Conservation (phyloP, 2,797 vertebrate genomes). For the Phrynocephalus guinanensis region DNA sequence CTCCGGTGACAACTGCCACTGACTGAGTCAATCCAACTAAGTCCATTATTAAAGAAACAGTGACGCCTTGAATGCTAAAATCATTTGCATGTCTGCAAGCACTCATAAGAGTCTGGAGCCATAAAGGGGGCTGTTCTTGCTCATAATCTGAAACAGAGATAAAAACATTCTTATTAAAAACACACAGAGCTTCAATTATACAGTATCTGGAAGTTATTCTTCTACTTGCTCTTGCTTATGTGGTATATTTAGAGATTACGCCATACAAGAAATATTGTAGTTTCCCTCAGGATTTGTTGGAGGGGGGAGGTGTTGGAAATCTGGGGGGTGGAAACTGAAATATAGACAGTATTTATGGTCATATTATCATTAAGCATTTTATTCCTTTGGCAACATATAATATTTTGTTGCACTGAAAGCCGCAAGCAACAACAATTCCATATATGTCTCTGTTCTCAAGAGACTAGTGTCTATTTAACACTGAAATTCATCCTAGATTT, state of each 20-base stretch:
- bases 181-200: neutral
- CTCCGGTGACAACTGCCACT: conserved; percentile 91
- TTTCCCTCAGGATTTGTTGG: too few relatives aligned
- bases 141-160: conserved; percentile 83
- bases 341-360: too few relatives aligned
- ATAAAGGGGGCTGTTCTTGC: conserved; percentile 85
- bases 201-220: neutral
- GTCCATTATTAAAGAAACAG: conserved; percentile 96
- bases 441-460: too few relatives aligned
- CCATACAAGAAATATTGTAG: too few relatives aligned
- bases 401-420: too few relatives aligned
- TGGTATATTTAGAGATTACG: neutral
- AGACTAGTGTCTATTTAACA: too few relatives aligned
- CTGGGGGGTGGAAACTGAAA: too few relatives aligned
- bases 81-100: conserved; percentile 88
- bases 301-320: too few relatives aligned
- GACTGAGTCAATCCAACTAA: conserved; percentile 95
- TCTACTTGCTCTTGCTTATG: neutral
- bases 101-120: conserved; percentile 96
- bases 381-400: too few relatives aligned
- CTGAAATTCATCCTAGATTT: too few relatives aligned
- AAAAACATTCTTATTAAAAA: neutral
- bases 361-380: too few relatives aligned
- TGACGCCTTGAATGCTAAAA: conserved; percentile 90
- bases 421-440: too few relatives aligned